Evolutionary conservation across 2,113 vertebrate genomes (phyloP).

Genomic region (Oryzias celebensis): DNA sequence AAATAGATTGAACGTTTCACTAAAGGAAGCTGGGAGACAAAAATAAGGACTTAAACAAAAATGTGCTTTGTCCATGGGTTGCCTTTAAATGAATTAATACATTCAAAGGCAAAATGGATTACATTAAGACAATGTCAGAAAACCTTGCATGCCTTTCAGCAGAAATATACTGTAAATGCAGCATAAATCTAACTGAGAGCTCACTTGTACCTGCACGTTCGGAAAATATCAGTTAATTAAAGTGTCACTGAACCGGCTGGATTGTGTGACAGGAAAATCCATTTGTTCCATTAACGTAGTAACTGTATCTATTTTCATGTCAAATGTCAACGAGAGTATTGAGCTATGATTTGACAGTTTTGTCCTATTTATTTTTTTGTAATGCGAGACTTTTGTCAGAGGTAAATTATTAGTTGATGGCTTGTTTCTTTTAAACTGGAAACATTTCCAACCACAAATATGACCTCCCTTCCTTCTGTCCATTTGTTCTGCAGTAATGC

Average conservation of each 20-base stretch:
- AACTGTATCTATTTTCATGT: slow-evolving; percentile 70
- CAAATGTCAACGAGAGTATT: slow-evolving; percentile 62
- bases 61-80: slow-evolving; percentile 16
- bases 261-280: slow-evolving; percentile 66
- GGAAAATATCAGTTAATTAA: slow-evolving; percentile 61
- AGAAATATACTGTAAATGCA: slow-evolving; percentile 31
- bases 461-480: no score
- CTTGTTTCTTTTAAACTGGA: slow-evolving; percentile 19
- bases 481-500: no score
- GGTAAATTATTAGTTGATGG: slow-evolving; percentile 19
- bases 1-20: slow-evolving; percentile 57
- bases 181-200: slow-evolving; percentile 38
- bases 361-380: slow-evolving; percentile 49
- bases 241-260: slow-evolving; percentile 48
- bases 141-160: slow-evolving; percentile 21
- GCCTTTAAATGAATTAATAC: slow-evolving; percentile 26
- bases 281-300: slow-evolving; percentile 64
- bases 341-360: slow-evolving; percentile 58
- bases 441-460: no score
- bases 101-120: slow-evolving; percentile 21
- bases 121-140: slow-evolving; percentile 26
- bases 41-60: slow-evolving; percentile 56
- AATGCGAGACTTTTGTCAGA: slow-evolving; percentile 42
- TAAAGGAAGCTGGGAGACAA: slow-evolving; percentile 38
- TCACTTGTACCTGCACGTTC: slow-evolving; percentile 31